A percentile compares a stretch with the other conserved stretches of the same genome.
These are phyloP conservation scores for Cryptotis parvus DNA, from an alignment of 2,113 vertebrate genomes.

Conservation along the genomic window DNA sequence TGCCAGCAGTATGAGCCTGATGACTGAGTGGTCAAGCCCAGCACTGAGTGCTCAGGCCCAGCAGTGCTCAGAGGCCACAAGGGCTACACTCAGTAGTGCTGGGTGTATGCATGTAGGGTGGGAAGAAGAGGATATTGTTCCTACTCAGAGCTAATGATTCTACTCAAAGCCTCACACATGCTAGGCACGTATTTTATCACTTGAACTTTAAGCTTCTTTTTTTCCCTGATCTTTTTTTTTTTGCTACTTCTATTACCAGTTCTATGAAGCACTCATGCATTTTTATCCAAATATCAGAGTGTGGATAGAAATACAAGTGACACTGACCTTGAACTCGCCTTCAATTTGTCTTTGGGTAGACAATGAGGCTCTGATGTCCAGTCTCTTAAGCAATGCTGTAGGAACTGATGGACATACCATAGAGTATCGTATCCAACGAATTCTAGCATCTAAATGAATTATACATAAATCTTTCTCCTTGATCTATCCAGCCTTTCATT, in stretches of 20 bases:
- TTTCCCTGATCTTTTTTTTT: background rate
- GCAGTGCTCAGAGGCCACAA: too few species aligned
- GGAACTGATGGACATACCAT: background rate
- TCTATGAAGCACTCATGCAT: background rate
- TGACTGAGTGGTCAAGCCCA: too few species aligned
- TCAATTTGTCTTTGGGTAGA: background rate
- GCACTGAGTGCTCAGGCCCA: too few species aligned
- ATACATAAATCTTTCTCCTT: slow-evolving; percentile 51
- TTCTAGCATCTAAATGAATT: slow-evolving; percentile 56
- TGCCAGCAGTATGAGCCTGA: too few species aligned
- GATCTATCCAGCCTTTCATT: slow-evolving; percentile 68
- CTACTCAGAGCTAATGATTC: too few species aligned
- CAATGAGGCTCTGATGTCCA: background rate
- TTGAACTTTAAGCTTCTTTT: too few species aligned
- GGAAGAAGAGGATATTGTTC: too few species aligned
- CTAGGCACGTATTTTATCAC: too few species aligned
- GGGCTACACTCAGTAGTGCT: too few species aligned
- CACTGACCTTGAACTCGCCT: background rate
- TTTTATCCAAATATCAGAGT: background rate
- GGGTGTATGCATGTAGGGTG: too few species aligned
- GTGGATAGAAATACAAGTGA: background rate
- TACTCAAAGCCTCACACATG: too few species aligned
- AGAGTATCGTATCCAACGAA: background rate
- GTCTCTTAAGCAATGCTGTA: background rate
- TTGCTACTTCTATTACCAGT: background rate